Conservation (phyloP, 2,797 vertebrate genomes). For the Leptodactylus fallax region DNA sequence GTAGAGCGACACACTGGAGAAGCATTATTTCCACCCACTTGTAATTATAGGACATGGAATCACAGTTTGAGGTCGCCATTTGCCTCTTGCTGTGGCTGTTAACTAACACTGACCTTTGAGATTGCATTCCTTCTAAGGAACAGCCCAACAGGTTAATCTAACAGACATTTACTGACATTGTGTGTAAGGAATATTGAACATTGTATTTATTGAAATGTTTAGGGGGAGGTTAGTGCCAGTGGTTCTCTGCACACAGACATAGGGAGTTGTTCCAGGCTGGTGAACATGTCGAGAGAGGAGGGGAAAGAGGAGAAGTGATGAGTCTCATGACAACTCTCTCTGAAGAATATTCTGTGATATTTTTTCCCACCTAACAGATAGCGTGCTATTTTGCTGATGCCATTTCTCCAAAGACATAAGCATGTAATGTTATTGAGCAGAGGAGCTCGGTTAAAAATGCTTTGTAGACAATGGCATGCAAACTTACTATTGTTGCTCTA, state of each 20-base stretch:
- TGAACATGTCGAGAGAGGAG: slow-evolving; percentile 55
- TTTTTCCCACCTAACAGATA: slow-evolving; percentile 41
- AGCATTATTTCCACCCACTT: slow-evolving; percentile 32
- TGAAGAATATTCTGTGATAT: slow-evolving; percentile 47
- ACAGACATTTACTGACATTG: neutral
- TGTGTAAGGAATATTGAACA: slow-evolving; percentile 33
- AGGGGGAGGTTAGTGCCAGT: slow-evolving; percentile 41
- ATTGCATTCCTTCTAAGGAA: slow-evolving; percentile 22
- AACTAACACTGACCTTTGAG: slow-evolving; percentile 24
- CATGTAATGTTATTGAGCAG: slow-evolving; percentile 9
- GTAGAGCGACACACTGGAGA: slow-evolving; percentile 25
- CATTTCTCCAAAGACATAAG: slow-evolving; percentile 4
- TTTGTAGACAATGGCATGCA: neutral
- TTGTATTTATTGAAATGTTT: slow-evolving; percentile 50
- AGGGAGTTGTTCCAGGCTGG: slow-evolving; percentile 51
- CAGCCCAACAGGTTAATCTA: slow-evolving; percentile 23
- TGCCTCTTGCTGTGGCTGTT: slow-evolving; percentile 6
- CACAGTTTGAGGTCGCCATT: slow-evolving; percentile 31
- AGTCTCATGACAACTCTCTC: slow-evolving; percentile 52
- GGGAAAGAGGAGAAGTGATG: slow-evolving; percentile 47
- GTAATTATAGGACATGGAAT: slow-evolving; percentile 48
- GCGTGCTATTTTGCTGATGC: slow-evolving; percentile 35
- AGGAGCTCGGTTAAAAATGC: neutral
- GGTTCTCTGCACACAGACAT: slow-evolving; percentile 29
- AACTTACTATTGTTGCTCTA: neutral